These are phyloP conservation scores for Litoditis marina DNA, from an alignment of 2,888 invertebrate species.

Conservation along the genomic window DNA sequence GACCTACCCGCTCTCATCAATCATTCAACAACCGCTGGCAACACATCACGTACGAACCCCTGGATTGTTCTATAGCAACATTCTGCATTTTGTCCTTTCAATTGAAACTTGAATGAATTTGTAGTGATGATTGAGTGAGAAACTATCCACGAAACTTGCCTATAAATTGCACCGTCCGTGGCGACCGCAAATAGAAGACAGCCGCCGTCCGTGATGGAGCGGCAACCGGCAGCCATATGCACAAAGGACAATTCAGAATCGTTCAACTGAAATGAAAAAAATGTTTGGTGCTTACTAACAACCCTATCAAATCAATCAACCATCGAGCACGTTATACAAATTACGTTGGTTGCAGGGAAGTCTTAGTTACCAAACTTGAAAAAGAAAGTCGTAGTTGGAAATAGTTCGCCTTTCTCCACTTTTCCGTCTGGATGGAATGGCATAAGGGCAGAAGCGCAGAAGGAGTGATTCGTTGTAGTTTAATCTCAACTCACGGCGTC, in stretches of 20 bases:
- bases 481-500: too few species aligned
- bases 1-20: background rate
- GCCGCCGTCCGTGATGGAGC: constrained; percentile 19
- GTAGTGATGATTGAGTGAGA: background rate
- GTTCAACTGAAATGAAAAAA: constrained; percentile 1
- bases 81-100: background rate
- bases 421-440: too few species aligned
- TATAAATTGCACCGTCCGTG: constrained; percentile 26
- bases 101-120: background rate
- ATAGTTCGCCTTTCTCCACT: constrained; percentile 5
- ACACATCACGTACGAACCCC: constrained; percentile 5
- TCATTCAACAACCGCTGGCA: background rate
- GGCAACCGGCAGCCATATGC: constrained; percentile 24
- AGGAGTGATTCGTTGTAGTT: too few species aligned
- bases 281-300: background rate
- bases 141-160: background rate
- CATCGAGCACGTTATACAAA: too few species aligned
- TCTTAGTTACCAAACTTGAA: too few species aligned
- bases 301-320: background rate
- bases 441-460: too few species aligned
- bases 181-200: constrained; percentile 27
- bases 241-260: constrained; percentile 16
- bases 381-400: too few species aligned
- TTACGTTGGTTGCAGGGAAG: too few species aligned
- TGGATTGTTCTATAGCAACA: constrained; percentile 2